phyloP scores from a whole-genome alignment of 2,888 invertebrate genomes.

The Trypoxylon attenuatum region DNA sequence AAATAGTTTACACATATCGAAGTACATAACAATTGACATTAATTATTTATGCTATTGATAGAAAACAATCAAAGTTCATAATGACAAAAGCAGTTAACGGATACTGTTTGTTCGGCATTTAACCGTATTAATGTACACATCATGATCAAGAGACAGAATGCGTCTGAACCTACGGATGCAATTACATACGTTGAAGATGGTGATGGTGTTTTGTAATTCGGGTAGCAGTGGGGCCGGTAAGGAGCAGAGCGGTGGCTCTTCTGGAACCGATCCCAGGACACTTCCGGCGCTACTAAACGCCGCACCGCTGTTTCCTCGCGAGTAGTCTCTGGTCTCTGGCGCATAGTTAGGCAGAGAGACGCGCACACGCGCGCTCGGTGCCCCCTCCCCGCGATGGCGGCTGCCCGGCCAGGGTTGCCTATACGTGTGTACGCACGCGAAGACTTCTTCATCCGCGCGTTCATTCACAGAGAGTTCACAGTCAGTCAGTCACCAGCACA shows the following conservation, averaged over 20 bases:
- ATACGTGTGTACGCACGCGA: slow-evolving; percentile 57
- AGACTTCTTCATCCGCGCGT: slow-evolving; percentile 66
- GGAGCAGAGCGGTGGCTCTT: background rate
- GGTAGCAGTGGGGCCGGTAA: background rate
- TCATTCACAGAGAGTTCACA: slow-evolving; percentile 59
- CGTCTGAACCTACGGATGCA: too few species aligned
- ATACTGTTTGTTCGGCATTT: too few species aligned
- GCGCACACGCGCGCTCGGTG: slow-evolving; percentile 47
- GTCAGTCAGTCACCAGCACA: slow-evolving; percentile 60
- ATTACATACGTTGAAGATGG: too few species aligned
- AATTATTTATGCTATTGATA: too few species aligned
- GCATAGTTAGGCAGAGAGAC: slow-evolving; percentile 51
- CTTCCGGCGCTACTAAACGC: slow-evolving; percentile 37
- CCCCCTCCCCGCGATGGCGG: slow-evolving; percentile 9
- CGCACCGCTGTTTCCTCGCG: slow-evolving; percentile 44
- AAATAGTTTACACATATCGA: too few species aligned
- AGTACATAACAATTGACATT: too few species aligned
- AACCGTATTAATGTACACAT: too few species aligned
- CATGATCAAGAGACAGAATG: too few species aligned
- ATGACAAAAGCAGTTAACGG: too few species aligned
- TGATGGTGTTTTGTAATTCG: too few species aligned
- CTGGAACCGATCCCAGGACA: slow-evolving; percentile 17
- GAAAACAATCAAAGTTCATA: too few species aligned
- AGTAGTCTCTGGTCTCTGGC: slow-evolving; percentile 34
- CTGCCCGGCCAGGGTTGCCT: slow-evolving; percentile 34